Evolutionary conservation across 2,113 vertebrate species (phyloP).

Genomic region (Pardalotus punctatus): DNA sequence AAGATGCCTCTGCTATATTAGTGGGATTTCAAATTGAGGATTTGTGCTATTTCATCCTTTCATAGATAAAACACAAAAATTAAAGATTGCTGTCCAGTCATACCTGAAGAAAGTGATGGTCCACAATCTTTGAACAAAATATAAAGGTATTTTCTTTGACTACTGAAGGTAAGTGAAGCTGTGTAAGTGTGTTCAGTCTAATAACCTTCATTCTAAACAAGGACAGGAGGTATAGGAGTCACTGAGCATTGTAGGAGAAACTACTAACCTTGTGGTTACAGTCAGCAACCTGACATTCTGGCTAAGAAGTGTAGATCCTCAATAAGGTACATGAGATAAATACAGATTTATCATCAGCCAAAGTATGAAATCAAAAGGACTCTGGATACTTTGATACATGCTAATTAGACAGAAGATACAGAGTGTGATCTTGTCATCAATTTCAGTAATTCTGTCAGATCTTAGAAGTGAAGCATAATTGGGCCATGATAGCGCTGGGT

Average conservation of each 20-base stretch:
- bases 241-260: neutral
- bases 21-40: neutral
- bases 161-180: neutral
- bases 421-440: constrained; percentile 5
- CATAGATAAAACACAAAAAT: neutral
- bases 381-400: constrained; percentile 38
- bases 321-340: neutral
- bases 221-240: neutral
- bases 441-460: constrained; percentile 45
- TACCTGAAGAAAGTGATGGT: neutral
- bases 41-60: neutral
- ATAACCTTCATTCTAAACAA: neutral
- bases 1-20: neutral
- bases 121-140: neutral
- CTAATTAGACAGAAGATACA: constrained; percentile 33
- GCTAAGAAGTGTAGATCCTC: neutral
- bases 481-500: neutral
- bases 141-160: neutral
- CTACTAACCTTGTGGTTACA: neutral
- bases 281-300: neutral
- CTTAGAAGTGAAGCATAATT: constrained; percentile 16
- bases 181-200: neutral
- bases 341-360: neutral
- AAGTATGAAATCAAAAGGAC: constrained; percentile 49
- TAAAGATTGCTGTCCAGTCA: neutral